phyloP scores from a whole-genome alignment of 2,797 vertebrate genomes.

The Diglossa cyanea region DNA sequence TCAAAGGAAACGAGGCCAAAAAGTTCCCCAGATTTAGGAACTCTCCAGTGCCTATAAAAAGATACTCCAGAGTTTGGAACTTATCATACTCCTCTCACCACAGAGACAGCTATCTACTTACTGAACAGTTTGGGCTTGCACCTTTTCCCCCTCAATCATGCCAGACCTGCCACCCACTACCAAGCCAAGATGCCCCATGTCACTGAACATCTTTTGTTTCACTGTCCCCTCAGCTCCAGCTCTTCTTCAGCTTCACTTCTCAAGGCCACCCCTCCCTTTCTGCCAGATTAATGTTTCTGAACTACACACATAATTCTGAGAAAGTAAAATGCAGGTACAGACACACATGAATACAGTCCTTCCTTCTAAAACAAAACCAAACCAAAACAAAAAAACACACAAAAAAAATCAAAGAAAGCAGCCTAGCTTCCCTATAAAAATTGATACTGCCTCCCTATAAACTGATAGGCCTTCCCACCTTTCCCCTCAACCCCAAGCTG shows the following conservation, averaged over 20 bases:
- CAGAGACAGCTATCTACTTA: background rate
- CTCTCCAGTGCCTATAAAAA: background rate
- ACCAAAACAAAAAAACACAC: background rate
- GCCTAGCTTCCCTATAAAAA: background rate
- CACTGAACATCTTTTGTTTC: background rate
- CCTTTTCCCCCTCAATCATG: background rate
- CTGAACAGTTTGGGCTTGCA: background rate
- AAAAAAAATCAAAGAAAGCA: background rate
- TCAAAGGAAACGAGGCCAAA: background rate
- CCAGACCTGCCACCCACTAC: background rate
- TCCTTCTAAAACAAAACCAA: too few relatives aligned
- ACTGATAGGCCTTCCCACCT: fast-evolving
- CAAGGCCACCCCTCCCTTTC: background rate
- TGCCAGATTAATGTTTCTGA: background rate
- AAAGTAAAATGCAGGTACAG: background rate
- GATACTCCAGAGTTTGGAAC: background rate
- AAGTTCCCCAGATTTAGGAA: background rate
- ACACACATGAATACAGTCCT: background rate
- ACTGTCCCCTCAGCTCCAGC: background rate
- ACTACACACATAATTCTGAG: background rate
- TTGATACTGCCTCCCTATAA: background rate
- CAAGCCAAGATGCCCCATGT: background rate
- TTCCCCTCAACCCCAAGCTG: background rate
- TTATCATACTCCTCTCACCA: background rate
- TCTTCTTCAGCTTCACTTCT: background rate